Evolutionary conservation across 2,113 vertebrate genomes (phyloP), one percentile per base, ranked within the genome.

Genomic region (Anguilla japonica): DNA sequence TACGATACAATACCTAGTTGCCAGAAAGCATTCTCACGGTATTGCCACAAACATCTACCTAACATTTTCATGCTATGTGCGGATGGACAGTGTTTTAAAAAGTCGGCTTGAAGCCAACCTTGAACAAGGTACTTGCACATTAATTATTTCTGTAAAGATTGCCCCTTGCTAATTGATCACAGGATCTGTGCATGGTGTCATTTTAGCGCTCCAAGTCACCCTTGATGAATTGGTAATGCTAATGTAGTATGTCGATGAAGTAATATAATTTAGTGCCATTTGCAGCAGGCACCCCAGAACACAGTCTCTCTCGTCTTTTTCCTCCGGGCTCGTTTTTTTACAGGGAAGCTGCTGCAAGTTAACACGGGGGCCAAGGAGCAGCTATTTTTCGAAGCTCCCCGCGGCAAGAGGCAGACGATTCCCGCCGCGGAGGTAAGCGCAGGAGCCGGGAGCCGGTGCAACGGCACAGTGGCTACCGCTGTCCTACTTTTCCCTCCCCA

Each of bases 341-440:
- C 91, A 99, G 98, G 98, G 85, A 99, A 99, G 91, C 97, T 99
- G 88, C 95, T 99, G 89, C 98, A 99, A 92, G 96, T 99, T 90
- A 99, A 99, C 94, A 99, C 97, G 87, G 96, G 97, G 95, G 97
- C 97, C 93, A 99, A 99, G 93, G 98, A 99, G 89, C 98, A 99
- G 88, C 93, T 99, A 90, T 99, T 99, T 92, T 99, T 99, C 84
- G 98, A 99, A 95, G 98, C 98, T 90, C 98, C 98, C 87, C 97
- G 98, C 57, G 98, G 98, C 79, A 99, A 98, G 92, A 97, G 95
- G 89, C 98, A 99, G 91, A 96, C 90, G 79, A 98, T 99, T 93
- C 97, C 97, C 0, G 95, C 92, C 46, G 91, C 95, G 84, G 98
- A 99, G 97, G 98, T 99, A 95, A 94, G 96, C 83, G 91, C 82